These are phyloP conservation scores for Drosophila mettleri DNA, from an alignment of 2,888 invertebrate species.

Conservation along the genomic window DNA sequence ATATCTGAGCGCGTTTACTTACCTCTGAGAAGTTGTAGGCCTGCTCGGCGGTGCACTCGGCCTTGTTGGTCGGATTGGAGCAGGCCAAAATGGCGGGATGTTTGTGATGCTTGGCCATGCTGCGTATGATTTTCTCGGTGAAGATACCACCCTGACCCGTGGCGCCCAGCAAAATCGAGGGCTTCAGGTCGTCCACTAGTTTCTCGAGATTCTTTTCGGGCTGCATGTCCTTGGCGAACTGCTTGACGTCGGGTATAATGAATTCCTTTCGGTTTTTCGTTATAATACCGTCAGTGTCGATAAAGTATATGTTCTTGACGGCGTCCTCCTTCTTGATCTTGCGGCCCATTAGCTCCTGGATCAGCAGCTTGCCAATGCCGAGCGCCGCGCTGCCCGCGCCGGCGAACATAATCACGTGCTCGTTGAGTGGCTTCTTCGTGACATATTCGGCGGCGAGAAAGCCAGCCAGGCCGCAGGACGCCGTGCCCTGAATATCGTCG, in stretches of 20 bases:
- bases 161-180: slow-evolving; percentile 59
- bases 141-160: slow-evolving; percentile 57
- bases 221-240: slow-evolving; percentile 44
- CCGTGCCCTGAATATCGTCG: slow-evolving; percentile 67
- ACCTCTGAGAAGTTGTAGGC: slow-evolving; percentile 63
- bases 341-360: slow-evolving; percentile 32
- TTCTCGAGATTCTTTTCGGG: slow-evolving; percentile 7
- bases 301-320: slow-evolving; percentile 47
- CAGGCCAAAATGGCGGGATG: slow-evolving; percentile 62
- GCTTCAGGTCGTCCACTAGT: slow-evolving; percentile 52
- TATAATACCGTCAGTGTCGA: slow-evolving; percentile 46
- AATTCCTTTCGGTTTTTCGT: slow-evolving; percentile 13
- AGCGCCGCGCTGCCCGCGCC: slow-evolving; percentile 65
- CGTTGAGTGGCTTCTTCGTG: slow-evolving; percentile 46
- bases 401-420: slow-evolving; percentile 56
- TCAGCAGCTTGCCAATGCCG: slow-evolving; percentile 47
- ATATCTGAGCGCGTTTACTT: background rate
- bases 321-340: slow-evolving; percentile 15
- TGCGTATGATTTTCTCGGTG: slow-evolving; percentile 45
- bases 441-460: slow-evolving; percentile 46
- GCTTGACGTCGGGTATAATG: background rate
- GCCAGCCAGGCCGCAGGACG: slow-evolving; percentile 63
- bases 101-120: slow-evolving; percentile 47
- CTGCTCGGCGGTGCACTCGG: slow-evolving; percentile 69
- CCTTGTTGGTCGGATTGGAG: slow-evolving; percentile 67